Conservation (phyloP, 1,140 invertebrate genomes). For the Chrysoperla carnea region DNA sequence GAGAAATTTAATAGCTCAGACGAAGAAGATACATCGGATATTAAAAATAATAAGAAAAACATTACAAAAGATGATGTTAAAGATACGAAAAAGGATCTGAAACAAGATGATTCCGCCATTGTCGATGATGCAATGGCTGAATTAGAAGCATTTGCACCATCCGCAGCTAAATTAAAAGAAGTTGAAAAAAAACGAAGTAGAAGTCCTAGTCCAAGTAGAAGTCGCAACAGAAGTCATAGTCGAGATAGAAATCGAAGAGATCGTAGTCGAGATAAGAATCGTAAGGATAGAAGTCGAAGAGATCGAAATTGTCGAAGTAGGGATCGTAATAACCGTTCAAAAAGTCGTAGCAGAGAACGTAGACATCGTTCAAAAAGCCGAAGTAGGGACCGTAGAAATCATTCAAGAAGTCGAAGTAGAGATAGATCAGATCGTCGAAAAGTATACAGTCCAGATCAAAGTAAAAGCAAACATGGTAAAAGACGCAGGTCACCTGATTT, state of each 20-base stretch:
- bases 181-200: conserved; percentile 7
- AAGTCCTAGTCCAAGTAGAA: conserved; percentile 8
- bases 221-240: conserved; percentile 20
- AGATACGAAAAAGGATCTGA: conserved; percentile 8
- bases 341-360: conserved; percentile 12
- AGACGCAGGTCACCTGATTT: conserved; percentile 14
- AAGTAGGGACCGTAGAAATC: conserved; percentile 9
- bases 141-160: conserved; percentile 68
- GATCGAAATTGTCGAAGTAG: conserved; percentile 11
- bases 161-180: conserved; percentile 10
- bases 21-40: too few relatives aligned
- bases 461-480: conserved; percentile 15
- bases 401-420: conserved; percentile 10
- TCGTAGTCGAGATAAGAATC: conserved; percentile 19
- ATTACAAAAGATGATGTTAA: conserved; percentile 14
- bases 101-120: conserved; percentile 31
- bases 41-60: conserved; percentile 1
- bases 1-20: conserved; percentile 13
- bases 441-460: conserved; percentile 17
- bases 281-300: conserved; percentile 11
- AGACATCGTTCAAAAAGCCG: conserved; percentile 13
- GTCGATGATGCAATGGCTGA: conserved; percentile 76
- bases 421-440: conserved; percentile 13
- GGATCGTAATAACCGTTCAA: conserved; percentile 9
- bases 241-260: conserved; percentile 15